These are phyloP conservation scores for Notarius quadriscutis DNA, from an alignment of 2,113 vertebrate species.

Conservation along the genomic window DNA sequence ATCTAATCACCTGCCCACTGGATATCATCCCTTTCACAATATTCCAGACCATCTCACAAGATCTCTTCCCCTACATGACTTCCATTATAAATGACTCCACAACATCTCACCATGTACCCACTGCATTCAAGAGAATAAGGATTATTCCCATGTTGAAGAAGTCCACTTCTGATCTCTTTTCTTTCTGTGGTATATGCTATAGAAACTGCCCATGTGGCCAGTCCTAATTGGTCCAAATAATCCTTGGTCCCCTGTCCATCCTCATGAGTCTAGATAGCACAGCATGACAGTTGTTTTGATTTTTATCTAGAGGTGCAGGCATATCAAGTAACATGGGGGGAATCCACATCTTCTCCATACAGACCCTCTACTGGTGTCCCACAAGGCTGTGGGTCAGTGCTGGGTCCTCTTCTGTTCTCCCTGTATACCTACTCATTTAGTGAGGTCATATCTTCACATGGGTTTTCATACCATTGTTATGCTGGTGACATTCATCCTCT, in stretches of 20 bases:
- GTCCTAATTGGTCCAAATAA: background rate
- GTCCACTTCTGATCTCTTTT: background rate
- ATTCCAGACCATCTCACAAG: background rate
- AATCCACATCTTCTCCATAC: background rate
- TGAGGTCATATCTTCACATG: background rate
- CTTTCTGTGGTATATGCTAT: background rate
- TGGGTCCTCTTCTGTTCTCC: background rate
- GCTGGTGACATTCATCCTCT: background rate
- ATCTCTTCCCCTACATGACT: background rate
- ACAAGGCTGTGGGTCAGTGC: background rate
- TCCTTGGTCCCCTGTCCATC: background rate
- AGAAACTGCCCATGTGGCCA: background rate
- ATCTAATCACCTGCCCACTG: background rate
- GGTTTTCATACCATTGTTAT: background rate
- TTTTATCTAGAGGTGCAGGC: background rate
- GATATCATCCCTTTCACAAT: background rate
- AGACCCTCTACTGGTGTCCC: background rate
- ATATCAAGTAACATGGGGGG: background rate
- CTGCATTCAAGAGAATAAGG: background rate
- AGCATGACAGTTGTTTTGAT: background rate
- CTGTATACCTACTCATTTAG: background rate
- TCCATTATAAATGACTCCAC: background rate
- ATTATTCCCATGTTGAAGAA: background rate
- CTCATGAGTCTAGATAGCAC: background rate
- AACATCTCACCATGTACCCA: background rate